Base-by-base conservation (phyloP, 2,888 invertebrate species). In the Cataglyphis altisquamis region DNA sequence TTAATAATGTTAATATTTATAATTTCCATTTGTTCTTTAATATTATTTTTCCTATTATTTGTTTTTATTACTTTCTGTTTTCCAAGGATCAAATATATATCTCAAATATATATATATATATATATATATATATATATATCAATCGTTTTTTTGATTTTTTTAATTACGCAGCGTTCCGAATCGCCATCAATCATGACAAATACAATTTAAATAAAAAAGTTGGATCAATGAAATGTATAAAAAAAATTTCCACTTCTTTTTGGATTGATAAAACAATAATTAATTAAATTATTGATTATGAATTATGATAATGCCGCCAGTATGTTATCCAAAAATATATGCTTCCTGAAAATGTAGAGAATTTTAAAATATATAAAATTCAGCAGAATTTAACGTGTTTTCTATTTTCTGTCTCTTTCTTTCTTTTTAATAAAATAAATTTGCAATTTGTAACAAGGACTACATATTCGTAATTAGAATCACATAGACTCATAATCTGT, bases 361-460 rank as follows among this genome's bases (percentile, higher is more conserved):
- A 25, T 25, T 25, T 25, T 25, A 25, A 25, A 25, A 25, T 25
- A 25, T 25, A 25, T 64, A 39, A 62, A 68, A 64, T 78, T 67
- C 18, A 52, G 55, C 74, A 80, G 57, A 86, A 80, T 25, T 25
- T 52, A 60, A n/a, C 15, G 39, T 64, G 39, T 64, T 81, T 84
- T 86, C n/a, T 75, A 70, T 52, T 45, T n/a, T 15, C 21, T 72
- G 36, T 57, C 21, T 36, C 6, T 25, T 25, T 36, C 10, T 60
- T 57, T 29, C 15, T 45, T 41, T 18, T 48, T 86, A 84, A 86
- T 73, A 48, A 52, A 86, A 72, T 81, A 85, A 86, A 83, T 85
- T 63, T 36, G 39, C 62, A n/a, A 29, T 25, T 36, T n/a, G 32
- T 10, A 12, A 1, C 15, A 36, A 6, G 21, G 29, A 70, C 15